These are phyloP conservation scores for Myiopsitta monachus DNA, from an alignment of 2,113 vertebrate genomes.

Conservation along the genomic window DNA sequence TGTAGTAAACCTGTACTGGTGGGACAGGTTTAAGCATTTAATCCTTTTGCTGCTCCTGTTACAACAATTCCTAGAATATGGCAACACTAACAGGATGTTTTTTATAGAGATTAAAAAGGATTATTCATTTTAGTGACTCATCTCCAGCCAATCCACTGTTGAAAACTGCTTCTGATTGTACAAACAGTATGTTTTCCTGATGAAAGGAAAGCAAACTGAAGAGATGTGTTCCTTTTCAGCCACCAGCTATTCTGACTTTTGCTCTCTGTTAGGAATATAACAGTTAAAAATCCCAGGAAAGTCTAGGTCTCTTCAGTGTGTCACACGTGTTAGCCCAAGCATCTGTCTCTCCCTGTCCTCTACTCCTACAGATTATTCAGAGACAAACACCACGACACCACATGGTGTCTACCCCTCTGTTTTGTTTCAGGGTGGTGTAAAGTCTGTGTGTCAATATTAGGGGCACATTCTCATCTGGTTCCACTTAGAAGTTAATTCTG, in stretches of 20 bases:
- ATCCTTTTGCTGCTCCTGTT: slow-evolving; percentile 41
- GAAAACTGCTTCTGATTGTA: not conserved
- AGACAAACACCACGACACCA: not conserved
- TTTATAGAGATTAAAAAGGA: slow-evolving; percentile 54
- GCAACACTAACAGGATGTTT: slow-evolving; percentile 60
- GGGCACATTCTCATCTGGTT: not conserved
- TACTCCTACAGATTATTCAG: not conserved
- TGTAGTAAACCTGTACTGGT: slow-evolving; percentile 6
- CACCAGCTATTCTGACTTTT: not conserved
- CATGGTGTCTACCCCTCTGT: not conserved
- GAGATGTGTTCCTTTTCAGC: not conserved
- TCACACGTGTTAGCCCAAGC: not conserved
- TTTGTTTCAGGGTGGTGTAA: not conserved
- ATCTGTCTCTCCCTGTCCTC: not conserved
- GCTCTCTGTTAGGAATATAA: not conserved
- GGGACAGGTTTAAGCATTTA: slow-evolving; percentile 43
- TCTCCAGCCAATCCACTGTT: slow-evolving; percentile 27
- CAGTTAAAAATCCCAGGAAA: not conserved
- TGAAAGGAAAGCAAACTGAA: slow-evolving; percentile 28
- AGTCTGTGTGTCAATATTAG: not conserved
- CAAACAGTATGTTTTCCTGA: not conserved
- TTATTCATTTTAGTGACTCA: slow-evolving; percentile 63
- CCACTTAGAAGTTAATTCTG: not conserved
- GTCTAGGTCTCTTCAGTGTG: not conserved
- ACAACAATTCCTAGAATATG: slow-evolving; percentile 61